These are phyloP conservation scores for Microdon myrmicae DNA, from an alignment of 2,888 invertebrate genomes.

Conservation along the genomic window DNA sequence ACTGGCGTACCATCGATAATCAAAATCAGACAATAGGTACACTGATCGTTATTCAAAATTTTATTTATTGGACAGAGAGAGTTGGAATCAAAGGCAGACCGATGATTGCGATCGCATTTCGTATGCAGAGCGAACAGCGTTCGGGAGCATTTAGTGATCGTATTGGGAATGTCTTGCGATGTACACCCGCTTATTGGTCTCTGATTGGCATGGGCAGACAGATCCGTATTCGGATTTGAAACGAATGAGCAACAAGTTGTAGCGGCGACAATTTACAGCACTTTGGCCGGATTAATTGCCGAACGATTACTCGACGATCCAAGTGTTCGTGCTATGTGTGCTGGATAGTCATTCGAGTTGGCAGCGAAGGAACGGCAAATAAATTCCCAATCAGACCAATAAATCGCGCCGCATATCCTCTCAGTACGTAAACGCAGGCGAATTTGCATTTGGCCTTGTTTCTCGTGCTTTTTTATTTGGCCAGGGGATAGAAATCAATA, in stretches of 20 bases:
- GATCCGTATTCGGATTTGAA: constrained; percentile 34
- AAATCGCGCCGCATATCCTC: constrained; percentile 41
- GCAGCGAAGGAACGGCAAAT: constrained; percentile 43
- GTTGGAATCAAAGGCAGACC: constrained; percentile 37
- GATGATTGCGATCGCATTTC: constrained; percentile 29
- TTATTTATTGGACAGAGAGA: constrained; percentile 42
- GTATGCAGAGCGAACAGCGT: constrained; percentile 28
- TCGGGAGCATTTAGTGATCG: constrained; percentile 33
- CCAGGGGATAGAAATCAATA: constrained; percentile 52
- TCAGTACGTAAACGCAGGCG: constrained; percentile 18
- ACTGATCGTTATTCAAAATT: constrained; percentile 51
- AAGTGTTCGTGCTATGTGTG: constrained; percentile 45
- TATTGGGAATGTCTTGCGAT: constrained; percentile 30
- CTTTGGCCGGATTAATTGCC: constrained; percentile 43
- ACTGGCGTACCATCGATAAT: constrained; percentile 40
- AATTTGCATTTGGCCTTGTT: constrained; percentile 36
- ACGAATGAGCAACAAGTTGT: constrained; percentile 35
- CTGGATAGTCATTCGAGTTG: constrained; percentile 36
- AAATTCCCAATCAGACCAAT: constrained; percentile 50
- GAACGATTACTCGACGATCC: constrained; percentile 45
- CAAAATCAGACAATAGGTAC: constrained; percentile 48
- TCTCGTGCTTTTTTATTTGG: constrained; percentile 27
- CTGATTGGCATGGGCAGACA: constrained; percentile 42
- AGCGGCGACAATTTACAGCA: constrained; percentile 43
- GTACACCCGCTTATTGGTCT: constrained; percentile 33